phyloP scores from a whole-genome alignment of 2,888 invertebrate genomes.

The Nyleta sp. region DNA sequence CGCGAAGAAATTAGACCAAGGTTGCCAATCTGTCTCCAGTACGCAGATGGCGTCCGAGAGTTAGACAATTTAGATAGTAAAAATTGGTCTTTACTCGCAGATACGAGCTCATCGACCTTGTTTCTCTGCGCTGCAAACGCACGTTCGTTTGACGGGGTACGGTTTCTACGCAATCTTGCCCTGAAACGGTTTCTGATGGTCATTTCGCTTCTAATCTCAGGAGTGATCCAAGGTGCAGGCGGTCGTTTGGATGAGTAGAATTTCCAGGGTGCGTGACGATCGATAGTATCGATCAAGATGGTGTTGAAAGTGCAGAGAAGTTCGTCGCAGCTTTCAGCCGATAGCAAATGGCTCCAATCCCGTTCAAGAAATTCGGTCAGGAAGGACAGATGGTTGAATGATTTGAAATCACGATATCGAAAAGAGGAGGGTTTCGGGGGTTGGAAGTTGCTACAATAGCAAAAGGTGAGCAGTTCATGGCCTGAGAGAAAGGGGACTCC shows the following conservation, averaged over 20 bases:
- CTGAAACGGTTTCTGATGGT: neutral
- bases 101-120: neutral
- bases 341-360: no score
- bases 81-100: no score
- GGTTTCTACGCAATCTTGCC: neutral
- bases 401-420: neutral
- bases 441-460: neutral
- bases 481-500: slow-evolving; percentile 7
- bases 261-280: neutral
- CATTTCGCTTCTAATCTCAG: neutral
- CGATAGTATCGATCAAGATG: neutral
- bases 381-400: neutral
- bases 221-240: neutral
- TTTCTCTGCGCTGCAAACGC: neutral
- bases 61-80: no score
- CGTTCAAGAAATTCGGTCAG: neutral
- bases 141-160: neutral
- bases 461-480: neutral
- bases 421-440: neutral
- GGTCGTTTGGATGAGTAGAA: neutral
- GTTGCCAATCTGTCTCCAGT: no score
- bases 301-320: neutral
- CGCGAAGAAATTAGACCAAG: no score
- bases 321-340: no score
- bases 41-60: no score